Base-by-base conservation (phyloP, 2,113 vertebrate genomes). In the Columbina picui region DNA sequence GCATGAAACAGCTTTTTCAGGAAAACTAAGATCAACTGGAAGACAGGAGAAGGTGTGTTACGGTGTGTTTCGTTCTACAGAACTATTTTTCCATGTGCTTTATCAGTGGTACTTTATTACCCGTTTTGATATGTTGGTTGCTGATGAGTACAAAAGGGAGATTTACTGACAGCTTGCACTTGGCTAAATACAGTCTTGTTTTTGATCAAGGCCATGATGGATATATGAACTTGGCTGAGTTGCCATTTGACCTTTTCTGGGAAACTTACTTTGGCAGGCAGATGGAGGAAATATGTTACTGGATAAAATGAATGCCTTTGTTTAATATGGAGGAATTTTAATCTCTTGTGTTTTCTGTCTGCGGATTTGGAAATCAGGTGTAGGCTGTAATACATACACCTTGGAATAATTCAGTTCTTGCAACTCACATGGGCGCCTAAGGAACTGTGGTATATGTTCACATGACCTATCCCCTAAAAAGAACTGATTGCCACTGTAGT, bases 201-300 rank as follows among this genome's bases (percentile, higher is more conserved):
- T 94, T 93, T 94, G 71, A 88, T 63, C 3, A 8, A 60, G 79
- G 79, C 68, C 25, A 5, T 75, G 75, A 91, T 92, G 55, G 87
- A 84, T 88, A 86, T 84, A 91, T 74, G 79, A 94, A 90, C 68
- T 93, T 69, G 71, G 79, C 79, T 95, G 60, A 93, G 65, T 67
- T 90, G 91, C 92, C 78, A 39, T 86, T 83, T 96, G 93, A 96
- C 94, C 94, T 96, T 94, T 96, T 70, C 82, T 63, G 79, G 85
- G 82, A 77, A 90, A 91, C 59, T 91, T 88, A 63, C 34, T 91
- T 93, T 95, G 94, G 94, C 96, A 96, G 60, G 71, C 79, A 88
- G 59, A 90, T 78, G 82, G 68, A 80, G 85, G 82, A 95, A 93
- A 70, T 94, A 76, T 16, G 47, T 91, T 94, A 36, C 78, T 88